Percentiles rank a stretch among this genome's conserved stretches.
phyloP scores from a whole-genome alignment of 2,888 invertebrate species.

The Pyrgus malvae region DNA sequence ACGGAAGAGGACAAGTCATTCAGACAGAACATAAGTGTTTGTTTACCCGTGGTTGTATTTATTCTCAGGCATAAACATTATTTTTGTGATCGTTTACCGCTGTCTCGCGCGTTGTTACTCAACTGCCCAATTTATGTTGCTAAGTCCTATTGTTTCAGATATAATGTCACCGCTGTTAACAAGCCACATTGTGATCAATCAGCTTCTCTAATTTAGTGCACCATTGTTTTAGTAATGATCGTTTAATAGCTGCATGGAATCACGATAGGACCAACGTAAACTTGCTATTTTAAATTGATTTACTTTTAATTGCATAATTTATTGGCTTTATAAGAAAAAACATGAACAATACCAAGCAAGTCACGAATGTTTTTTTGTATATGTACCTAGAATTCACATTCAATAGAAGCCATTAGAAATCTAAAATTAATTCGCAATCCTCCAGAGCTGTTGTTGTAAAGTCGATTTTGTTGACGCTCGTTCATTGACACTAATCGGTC shows the following conservation, averaged over 20 bases:
- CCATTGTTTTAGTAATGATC: constrained; percentile 31
- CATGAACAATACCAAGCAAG: neutral
- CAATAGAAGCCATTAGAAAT: constrained; percentile 13
- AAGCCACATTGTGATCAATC: constrained; percentile 45
- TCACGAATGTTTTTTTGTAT: constrained; percentile 9
- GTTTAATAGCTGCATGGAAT: constrained; percentile 2
- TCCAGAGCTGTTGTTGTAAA: constrained; percentile 22
- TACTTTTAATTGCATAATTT: constrained; percentile 4
- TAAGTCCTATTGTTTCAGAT: constrained; percentile 23
- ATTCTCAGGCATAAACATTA: neutral
- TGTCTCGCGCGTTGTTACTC: neutral
- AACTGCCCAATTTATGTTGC: neutral
- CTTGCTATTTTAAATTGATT: neutral
- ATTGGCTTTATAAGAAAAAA: neutral
- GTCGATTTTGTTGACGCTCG: constrained; percentile 21
- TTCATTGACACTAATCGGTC: constrained; percentile 22
- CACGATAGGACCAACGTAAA: constrained; percentile 1
- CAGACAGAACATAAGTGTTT: too few relatives aligned
- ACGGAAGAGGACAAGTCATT: too few relatives aligned
- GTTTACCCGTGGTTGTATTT: too few relatives aligned
- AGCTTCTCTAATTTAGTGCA: constrained; percentile 41
- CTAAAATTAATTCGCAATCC: constrained; percentile 24
- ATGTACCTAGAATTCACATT: constrained; percentile 4
- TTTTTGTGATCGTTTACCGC: neutral
- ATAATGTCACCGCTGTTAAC: constrained; percentile 37